These are phyloP conservation scores for Siderastrea radians DNA, from an alignment of 92 coral and sea anemone species.

Conservation along the genomic window DNA sequence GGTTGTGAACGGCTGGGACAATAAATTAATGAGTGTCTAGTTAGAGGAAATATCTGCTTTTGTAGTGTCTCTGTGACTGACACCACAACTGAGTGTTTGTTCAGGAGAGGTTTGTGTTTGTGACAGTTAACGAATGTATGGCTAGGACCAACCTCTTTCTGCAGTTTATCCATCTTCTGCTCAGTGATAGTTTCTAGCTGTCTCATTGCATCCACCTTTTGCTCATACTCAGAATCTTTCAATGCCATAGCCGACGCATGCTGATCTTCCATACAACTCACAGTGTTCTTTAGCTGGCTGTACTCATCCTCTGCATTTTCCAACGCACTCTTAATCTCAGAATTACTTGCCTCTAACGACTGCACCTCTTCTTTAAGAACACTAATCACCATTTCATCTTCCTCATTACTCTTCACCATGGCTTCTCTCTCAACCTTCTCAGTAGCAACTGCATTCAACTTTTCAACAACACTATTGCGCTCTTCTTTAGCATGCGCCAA, in stretches of 20 bases:
- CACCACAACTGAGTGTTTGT: background rate
- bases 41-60: too few species aligned
- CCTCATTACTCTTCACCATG: constrained; percentile 44
- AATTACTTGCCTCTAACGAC: constrained; percentile 37
- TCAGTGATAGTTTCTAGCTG: constrained; percentile 2
- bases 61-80: background rate
- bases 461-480: constrained; percentile 54
- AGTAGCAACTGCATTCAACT: constrained; percentile 35
- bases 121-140: background rate
- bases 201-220: background rate
- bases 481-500: constrained; percentile 67
- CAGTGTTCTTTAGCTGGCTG: constrained; percentile 12
- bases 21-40: too few species aligned
- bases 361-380: constrained; percentile 42
- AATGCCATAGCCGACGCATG: constrained; percentile 23
- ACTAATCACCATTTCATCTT: constrained; percentile 31
- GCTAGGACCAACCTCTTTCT: constrained; percentile 44
- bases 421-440: constrained; percentile 43
- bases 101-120: background rate
- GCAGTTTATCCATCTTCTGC: constrained; percentile 25
- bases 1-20: too few species aligned
- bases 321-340: constrained; percentile 58
- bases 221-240: constrained; percentile 32
- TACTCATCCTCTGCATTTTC: constrained; percentile 49
- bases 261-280: constrained; percentile 4